Evolutionary conservation across 2,888 invertebrate genomes (phyloP).

Genomic region (Torymus aiolomorphi): DNA sequence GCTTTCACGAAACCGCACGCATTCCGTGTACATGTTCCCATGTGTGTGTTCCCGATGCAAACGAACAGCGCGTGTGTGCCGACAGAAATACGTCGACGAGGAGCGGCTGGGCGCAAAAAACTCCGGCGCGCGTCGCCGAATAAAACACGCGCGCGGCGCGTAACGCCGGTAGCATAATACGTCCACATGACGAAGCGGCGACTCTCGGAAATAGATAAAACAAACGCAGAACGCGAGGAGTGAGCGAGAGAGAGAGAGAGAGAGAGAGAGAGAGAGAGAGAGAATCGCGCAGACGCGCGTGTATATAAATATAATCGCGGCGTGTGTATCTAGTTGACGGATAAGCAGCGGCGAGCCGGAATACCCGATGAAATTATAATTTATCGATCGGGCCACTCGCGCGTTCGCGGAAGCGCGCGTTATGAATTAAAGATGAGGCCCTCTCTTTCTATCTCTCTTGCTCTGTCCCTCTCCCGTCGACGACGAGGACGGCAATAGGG

Average conservation of each 20-base stretch:
- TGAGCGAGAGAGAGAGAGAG: too few species aligned
- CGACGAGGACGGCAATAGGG: background rate
- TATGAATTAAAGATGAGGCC: slow-evolving; percentile 75
- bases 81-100: too few species aligned
- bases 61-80: too few species aligned
- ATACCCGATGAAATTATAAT: slow-evolving; percentile 73
- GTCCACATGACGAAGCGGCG: slow-evolving; percentile 2
- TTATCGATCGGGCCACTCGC: slow-evolving; percentile 72
- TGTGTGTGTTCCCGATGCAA: too few species aligned
- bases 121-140: too few species aligned
- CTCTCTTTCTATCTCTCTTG: slow-evolving; percentile 58
- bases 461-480: background rate
- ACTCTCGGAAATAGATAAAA: too few species aligned
- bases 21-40: too few species aligned
- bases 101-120: too few species aligned
- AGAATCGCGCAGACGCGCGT: too few species aligned
- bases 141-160: background rate
- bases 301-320: slow-evolving; percentile 3
- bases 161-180: slow-evolving; percentile 10
- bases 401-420: slow-evolving; percentile 71
- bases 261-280: too few species aligned
- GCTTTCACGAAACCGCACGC: too few species aligned
- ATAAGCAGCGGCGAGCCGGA: slow-evolving; percentile 41
- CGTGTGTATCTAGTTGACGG: slow-evolving; percentile 42
- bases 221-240: too few species aligned